Base-by-base conservation (phyloP, 1,140 invertebrate genomes). In the Plectus sambesii region DNA sequence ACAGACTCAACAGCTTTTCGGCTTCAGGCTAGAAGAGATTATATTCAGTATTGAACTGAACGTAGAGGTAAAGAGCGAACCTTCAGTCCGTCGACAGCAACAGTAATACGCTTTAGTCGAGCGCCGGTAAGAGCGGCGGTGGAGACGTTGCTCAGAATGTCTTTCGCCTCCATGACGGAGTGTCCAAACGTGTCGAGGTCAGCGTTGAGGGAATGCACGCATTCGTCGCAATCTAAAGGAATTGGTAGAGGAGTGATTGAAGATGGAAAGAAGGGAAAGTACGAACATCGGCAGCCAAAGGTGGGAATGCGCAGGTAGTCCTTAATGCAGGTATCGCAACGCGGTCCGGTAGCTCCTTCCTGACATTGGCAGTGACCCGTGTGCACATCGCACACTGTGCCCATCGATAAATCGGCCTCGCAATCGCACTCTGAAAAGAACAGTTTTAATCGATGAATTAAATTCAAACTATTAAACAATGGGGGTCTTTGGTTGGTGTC, bases 321-420 rank as follows among this genome's bases (percentile, higher is more conserved):
- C n/a, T 40, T 26, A 30, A 68, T 29, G 42, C 64, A 67, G 29
- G 49, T 57, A 36, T 67, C 64, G 42, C 64, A 67, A 42, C 64
- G 43, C 2, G 64, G 49, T 41, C 64, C 64, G n/a, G 57, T 69
- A 17, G 64, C 66, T 37, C 64, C 64, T 58, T 67, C 63, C 42
- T 69, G 66, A 36, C 64, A 67, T 25, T 69, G 67, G 36, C 64
- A 67, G 36, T 69, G 66, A 19, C 64, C 64, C 17, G 64, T 67
- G 15, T 56, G 38, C 4, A 69, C 61, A 42, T 67, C 63, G 39
- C 64, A 67, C 24, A 67, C 64, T 17, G 64, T 67, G 37, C 64
- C 64, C 61, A 62, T 54, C 5, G 67, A 64, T 24, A 67, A 52
- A 58, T 67, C 64, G 3, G 64, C 62, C 42, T 67, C 64, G 38